Evolutionary conservation across 2,797 vertebrate species (phyloP), one percentile per base, ranked within the genome.

Genomic region (Coilia nasus): DNA sequence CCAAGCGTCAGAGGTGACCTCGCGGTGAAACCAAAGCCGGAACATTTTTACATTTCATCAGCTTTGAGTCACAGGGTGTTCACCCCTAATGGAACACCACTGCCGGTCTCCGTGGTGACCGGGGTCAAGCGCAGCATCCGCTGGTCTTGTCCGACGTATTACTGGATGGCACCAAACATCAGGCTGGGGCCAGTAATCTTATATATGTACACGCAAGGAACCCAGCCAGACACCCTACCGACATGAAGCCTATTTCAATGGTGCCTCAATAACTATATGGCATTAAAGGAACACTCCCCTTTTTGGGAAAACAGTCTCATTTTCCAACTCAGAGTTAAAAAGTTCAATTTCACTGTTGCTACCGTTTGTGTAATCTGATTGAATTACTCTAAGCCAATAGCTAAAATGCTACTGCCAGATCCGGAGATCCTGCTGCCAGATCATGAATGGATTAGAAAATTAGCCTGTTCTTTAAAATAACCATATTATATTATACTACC

Each of bases 51-150:
- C 71, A 78, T 78, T 78, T 78, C 71, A 78, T 78, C 71, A 44
- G 71, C 71, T 19, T 41, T 78, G 71, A 78, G 71, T 78, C 71
- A 78, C 71, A 19, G 71, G 71, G 71, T 44, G 71, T 78, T 78
- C 71, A 78, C 71, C 71, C 41, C 71, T 21, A 78, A 44, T 35
- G 0, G 35, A 41, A 44, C 71, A 15, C 15, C 71, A 44, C 15
- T 31, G 35, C 17, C 71, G 14, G 71, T 19, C 71, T 35, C 35
- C 19, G 35, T 35, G 17, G 15, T 78, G 71, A 6, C 31, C 28
- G 6, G 67, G 28, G 6, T 11, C 19, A 41, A 41, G 71, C 1
- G 2, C 71, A 78, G 71, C 17, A 78, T 25, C 41, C 71, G 15
- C 71, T 10, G 71, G 67, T 35, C 10, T 23, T 1, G 62, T 31